Evolutionary conservation across 2,888 invertebrate species (phyloP).

Genomic region (Pimpla rufipes): DNA sequence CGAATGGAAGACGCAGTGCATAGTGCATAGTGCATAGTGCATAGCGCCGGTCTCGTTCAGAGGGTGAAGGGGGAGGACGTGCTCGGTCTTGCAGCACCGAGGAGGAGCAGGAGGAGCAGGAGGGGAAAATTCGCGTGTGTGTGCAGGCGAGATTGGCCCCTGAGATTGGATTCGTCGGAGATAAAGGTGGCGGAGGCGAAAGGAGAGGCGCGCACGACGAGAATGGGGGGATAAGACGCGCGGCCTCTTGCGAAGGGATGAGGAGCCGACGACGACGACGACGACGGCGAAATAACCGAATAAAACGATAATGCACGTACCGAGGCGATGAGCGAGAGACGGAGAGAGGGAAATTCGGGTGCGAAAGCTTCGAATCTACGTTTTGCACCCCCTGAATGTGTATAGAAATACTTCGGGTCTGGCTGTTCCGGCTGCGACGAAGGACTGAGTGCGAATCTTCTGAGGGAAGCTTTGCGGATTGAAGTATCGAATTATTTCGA

Average conservation of each 20-base stretch:
- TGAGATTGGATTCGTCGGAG: conserved; percentile 44
- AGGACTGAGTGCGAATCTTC: too few relatives aligned
- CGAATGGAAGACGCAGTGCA: conserved; percentile 31
- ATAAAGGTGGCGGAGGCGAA: conserved; percentile 21
- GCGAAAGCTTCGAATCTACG: neutral
- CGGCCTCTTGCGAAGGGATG: too few relatives aligned
- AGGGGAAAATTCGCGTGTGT: neutral
- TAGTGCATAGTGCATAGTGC: conserved; percentile 17
- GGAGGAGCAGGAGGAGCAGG: neutral
- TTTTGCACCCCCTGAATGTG: neutral
- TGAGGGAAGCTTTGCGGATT: too few relatives aligned
- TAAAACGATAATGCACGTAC: conserved; percentile 22
- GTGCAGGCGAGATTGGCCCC: conserved; percentile 40
- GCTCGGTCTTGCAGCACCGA: neutral
- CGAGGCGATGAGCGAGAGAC: neutral
- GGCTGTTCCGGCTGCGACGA: too few relatives aligned
- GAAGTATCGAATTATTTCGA: too few relatives aligned
- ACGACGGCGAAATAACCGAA: conserved; percentile 31
- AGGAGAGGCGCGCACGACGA: neutral
- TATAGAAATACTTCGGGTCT: too few relatives aligned
- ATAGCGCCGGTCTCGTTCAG: conserved; percentile 9
- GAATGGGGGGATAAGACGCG: conserved; percentile 10
- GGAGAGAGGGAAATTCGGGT: neutral
- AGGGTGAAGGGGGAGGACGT: neutral
- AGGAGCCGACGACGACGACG: too few relatives aligned